A percentile compares a stretch with the other conserved stretches of the same genome.
Evolutionary conservation across 1,140 invertebrate genomes (phyloP).

Genomic region (Latrodectus geometricus): DNA sequence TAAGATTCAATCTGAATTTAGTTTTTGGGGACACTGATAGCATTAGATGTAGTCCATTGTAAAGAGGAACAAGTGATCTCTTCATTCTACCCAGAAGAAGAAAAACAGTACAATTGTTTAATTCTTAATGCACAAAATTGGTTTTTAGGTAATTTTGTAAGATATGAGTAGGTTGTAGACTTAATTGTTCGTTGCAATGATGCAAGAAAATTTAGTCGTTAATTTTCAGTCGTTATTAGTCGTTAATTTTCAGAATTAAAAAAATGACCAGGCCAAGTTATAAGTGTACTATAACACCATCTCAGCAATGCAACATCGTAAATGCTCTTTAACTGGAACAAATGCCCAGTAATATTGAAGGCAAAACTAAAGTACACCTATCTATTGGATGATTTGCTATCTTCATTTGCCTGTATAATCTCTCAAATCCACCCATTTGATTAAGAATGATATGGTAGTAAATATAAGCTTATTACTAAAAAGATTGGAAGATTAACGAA

Average conservation of each 20-base stretch:
- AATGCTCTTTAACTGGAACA: not conserved
- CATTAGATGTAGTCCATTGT: not conserved
- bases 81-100: not conserved
- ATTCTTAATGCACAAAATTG: not conserved
- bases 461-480: not conserved
- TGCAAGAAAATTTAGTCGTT: not conserved
- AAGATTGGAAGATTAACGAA: not conserved
- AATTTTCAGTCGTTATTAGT: too few species aligned
- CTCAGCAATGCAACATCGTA: not conserved
- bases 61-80: not conserved
- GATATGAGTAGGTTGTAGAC: not conserved
- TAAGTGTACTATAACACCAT: not conserved
- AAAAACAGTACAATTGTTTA: not conserved
- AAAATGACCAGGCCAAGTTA: not conserved
- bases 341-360: not conserved
- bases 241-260: not conserved
- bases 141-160: not conserved
- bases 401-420: not conserved
- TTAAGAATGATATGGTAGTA: not conserved
- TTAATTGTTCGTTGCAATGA: not conserved
- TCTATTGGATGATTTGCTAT: not conserved
- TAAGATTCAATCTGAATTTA: not conserved
- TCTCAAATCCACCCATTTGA: not conserved
- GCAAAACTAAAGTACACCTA: not conserved
- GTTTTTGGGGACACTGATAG: not conserved